Conservation (phyloP, 2,797 vertebrate species). For the Chloroceryle amazona region DNA sequence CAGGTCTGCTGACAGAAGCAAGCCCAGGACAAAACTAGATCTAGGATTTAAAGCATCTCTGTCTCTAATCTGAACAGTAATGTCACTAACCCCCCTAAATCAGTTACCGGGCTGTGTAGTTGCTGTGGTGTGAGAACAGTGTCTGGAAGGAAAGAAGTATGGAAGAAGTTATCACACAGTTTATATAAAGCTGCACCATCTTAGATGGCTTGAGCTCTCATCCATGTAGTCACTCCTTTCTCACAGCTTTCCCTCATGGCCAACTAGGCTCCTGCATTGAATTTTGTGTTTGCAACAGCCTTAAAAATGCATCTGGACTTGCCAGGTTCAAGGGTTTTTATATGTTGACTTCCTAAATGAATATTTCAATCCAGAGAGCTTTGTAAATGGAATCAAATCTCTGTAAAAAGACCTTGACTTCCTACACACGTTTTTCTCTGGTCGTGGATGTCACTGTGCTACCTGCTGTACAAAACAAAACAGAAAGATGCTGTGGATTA, state of each 20-base stretch:
- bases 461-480: constrained; percentile 29
- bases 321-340: neutral
- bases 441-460: neutral
- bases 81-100: neutral
- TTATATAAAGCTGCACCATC: neutral
- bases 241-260: neutral
- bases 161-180: neutral
- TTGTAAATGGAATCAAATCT: neutral
- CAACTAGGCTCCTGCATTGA: neutral
- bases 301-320: neutral
- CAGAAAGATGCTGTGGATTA: constrained; percentile 19
- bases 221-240: neutral
- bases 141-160: neutral
- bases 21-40: neutral
- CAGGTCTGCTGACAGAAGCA: neutral
- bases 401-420: neutral
- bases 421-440: neutral
- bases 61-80: neutral
- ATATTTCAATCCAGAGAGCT: neutral
- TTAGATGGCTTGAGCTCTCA: neutral
- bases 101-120: neutral
- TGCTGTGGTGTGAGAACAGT: neutral
- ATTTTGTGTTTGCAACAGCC: neutral
- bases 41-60: neutral
- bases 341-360: neutral